Conservation (phyloP, 1,140 invertebrate species). For the Thaumatotibia leucotreta region DNA sequence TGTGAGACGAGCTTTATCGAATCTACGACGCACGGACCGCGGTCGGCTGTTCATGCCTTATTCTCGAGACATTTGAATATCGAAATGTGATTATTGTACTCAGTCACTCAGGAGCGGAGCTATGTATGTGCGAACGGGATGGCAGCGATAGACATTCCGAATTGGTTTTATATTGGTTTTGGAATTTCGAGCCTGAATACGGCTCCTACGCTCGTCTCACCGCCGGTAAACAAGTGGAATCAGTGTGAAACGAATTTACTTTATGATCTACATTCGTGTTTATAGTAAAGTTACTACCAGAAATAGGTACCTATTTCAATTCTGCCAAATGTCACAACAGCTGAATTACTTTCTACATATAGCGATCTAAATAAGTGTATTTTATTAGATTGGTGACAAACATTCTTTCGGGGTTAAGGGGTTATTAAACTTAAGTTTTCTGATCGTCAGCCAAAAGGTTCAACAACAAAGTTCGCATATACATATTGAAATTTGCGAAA, state of each 20-base stretch:
- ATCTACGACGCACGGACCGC: conserved; percentile 73
- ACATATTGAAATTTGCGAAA: too few species aligned
- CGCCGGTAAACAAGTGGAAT: conserved; percentile 70
- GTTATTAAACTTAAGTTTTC: too few species aligned
- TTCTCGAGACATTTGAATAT: conserved; percentile 49
- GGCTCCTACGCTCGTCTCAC: conserved; percentile 21
- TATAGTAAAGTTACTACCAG: background rate
- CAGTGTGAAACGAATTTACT: conserved; percentile 60
- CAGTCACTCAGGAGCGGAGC: background rate
- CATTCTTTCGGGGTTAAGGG: too few species aligned
- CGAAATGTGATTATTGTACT: background rate
- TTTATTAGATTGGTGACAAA: too few species aligned
- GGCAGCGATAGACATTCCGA: background rate
- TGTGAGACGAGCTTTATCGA: conserved; percentile 72
- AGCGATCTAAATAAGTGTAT: too few species aligned
- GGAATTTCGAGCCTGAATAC: background rate
- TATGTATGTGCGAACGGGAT: background rate
- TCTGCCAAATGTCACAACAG: too few species aligned
- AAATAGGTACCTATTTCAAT: background rate
- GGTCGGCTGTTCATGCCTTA: conserved; percentile 42
- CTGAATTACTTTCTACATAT: too few species aligned
- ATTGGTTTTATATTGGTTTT: background rate
- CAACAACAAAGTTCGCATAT: too few species aligned
- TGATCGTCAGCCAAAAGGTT: too few species aligned
- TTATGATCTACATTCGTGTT: background rate